These are phyloP conservation scores for Brachyistius frenatus DNA, from an alignment of 2,113 vertebrate species.

Conservation along the genomic window DNA sequence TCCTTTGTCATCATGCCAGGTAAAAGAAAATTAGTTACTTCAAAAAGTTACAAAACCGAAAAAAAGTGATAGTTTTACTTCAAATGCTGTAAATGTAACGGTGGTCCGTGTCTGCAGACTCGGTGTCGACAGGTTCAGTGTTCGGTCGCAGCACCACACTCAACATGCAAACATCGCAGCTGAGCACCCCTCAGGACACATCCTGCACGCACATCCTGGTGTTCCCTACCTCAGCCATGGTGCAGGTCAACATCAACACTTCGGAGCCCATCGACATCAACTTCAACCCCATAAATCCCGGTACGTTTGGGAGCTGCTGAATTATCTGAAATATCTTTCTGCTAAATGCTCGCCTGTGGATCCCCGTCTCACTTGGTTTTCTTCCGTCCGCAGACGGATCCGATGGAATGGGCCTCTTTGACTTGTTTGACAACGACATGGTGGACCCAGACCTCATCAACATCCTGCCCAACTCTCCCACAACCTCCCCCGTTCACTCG, in stretches of 20 bases:
- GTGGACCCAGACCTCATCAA: conserved; percentile 96
- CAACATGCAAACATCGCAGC: conserved; percentile 97
- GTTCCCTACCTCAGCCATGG: conserved; percentile 96
- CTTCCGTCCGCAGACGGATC: conserved; percentile 87
- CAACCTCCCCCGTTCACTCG: conserved; percentile 93
- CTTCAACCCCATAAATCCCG: conserved; percentile 93
- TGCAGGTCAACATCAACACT: conserved; percentile 94
- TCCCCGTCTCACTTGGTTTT: neutral
- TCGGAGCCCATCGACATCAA: conserved; percentile 94
- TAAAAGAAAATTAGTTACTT: conserved; percentile 56
- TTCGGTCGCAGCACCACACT: conserved; percentile 97
- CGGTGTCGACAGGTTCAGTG: conserved; percentile 95
- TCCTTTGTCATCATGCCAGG: conserved; percentile 99
- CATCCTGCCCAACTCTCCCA: conserved; percentile 95
- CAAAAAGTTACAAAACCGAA: conserved; percentile 23
- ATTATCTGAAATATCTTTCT: neutral
- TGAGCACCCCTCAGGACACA: conserved; percentile 97
- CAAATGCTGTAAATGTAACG: neutral
- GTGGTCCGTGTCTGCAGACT: conserved; percentile 83
- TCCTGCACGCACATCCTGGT: conserved; percentile 98
- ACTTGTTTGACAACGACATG: conserved; percentile 94
- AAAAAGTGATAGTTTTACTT: neutral
- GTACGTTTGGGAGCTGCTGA: conserved; percentile 75
- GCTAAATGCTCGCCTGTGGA: no score
- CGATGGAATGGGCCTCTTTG: conserved; percentile 95